A percentile compares a stretch with the other conserved stretches of the same genome.
Evolutionary conservation across 2,888 invertebrate genomes (phyloP).

Genomic region (Campopleginae sp.): DNA sequence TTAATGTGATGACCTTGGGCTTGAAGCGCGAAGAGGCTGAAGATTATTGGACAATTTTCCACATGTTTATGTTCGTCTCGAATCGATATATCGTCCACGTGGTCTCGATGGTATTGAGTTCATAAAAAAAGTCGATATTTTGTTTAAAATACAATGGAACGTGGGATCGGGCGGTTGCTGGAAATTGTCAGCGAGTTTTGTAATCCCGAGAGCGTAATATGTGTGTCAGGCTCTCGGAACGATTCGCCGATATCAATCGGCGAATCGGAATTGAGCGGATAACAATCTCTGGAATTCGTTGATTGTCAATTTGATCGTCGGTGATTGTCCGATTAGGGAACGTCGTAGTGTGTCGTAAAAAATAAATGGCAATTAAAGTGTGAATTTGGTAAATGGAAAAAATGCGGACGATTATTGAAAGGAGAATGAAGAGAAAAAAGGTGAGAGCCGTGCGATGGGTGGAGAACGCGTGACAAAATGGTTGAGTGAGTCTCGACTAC

Average conservation of each 20-base stretch:
- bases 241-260: not conserved
- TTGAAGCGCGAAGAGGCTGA: not conserved
- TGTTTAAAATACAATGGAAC: too few species aligned
- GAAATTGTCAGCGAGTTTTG: not conserved
- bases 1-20: not conserved
- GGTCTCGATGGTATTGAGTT: too few species aligned
- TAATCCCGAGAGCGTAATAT: not conserved
- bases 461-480: conserved; percentile 74
- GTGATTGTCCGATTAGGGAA: conserved; percentile 7
- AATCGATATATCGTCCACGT: too few species aligned
- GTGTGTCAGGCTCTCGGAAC: not conserved
- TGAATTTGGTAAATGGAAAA: too few species aligned
- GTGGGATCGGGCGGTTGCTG: too few species aligned
- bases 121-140: too few species aligned
- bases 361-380: too few species aligned
- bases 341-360: too few species aligned
- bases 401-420: conserved; percentile 9
- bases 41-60: not conserved
- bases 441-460: conserved; percentile 24
- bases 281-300: conserved; percentile 3
- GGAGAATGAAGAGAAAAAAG: conserved; percentile 13
- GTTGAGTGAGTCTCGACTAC: conserved; percentile 62
- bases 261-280: not conserved
- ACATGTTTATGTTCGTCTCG: too few species aligned
- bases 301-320: not conserved